Evolutionary conservation across 2,888 invertebrate genomes (phyloP), one percentile per base, ranked within the genome.

Genomic region (Limnephilus marmoratus): DNA sequence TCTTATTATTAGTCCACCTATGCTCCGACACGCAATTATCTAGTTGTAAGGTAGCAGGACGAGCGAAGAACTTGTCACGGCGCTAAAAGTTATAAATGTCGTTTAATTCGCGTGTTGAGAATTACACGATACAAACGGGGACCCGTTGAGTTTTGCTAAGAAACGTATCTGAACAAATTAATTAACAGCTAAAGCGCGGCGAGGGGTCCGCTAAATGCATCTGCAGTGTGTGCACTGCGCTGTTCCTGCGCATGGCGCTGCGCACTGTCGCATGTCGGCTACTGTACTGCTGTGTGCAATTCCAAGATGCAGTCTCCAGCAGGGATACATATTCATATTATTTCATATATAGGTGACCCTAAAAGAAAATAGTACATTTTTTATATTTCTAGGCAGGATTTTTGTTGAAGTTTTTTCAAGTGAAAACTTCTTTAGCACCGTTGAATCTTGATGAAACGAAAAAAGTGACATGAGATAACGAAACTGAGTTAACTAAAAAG

Each of bases 101-200:
- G 49, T 12, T 83, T 49, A 83, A 80, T 82, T 90, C 49, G 82
- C 83, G 81, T 90, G 82, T 45, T 31, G 83, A 24, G 82, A 90
- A 82, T 90, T 49, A 81, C 49, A 45, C 24, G 49, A 90, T 49
- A 41, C 41, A 49, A 45, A 81, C 81, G 81, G 81, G 37, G 89
- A 89, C 80, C 89, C 80, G 89, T 81, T 81, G 89, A 89, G 89
- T 81, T 81, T 80, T n/a, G 90, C 85, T 85, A 80, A 81, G 92
- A 90, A 90, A 90, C 88, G 87, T 90, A 90, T 82, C 81, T 29
- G 90, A 53, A 92, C 91, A 91, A 92, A 92, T 92, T 92, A 91
- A 92, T 92, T 92, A 92, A 86, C 53, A 68, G 90, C 88, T 90
- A 68, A 86, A 81, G 85, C 85, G 12, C 91, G 81, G 91, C 90